These are phyloP conservation scores for Ascaphus truei DNA, from an alignment of 2,113 vertebrate species.

Conservation along the genomic window DNA sequence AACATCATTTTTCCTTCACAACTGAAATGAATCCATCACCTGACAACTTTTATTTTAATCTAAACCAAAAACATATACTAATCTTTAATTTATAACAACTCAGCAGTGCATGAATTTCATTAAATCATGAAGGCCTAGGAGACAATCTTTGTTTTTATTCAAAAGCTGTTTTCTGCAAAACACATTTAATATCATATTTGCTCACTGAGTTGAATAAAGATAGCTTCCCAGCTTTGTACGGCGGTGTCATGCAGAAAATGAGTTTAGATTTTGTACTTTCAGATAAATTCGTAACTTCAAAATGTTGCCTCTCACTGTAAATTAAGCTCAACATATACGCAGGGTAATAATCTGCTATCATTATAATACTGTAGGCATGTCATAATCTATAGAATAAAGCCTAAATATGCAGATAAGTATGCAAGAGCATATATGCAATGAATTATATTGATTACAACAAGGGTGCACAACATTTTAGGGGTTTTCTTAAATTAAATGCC, in stretches of 20 bases:
- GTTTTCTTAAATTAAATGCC: too few relatives aligned
- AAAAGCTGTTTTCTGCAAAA: constrained; percentile 21
- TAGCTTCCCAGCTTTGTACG: not conserved
- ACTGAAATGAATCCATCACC: constrained; percentile 31
- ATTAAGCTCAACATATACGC: constrained; percentile 8
- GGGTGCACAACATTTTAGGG: not conserved
- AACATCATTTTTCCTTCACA: constrained; percentile 19
- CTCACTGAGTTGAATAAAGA: constrained; percentile 29
- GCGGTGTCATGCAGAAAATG: not conserved
- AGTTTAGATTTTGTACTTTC: constrained; percentile 7
- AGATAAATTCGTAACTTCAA: constrained; percentile 15
- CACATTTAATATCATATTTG: constrained; percentile 3
- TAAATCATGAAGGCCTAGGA: constrained; percentile 24
- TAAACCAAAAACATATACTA: constrained; percentile 24
- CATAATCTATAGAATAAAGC: not conserved
- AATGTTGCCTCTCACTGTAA: constrained; percentile 10
- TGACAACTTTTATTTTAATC: constrained; percentile 36
- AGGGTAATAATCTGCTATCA: constrained; percentile 5
- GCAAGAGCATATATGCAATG: not conserved
- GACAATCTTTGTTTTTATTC: constrained; percentile 39
- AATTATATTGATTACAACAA: not conserved
- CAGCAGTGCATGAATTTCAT: constrained; percentile 30
- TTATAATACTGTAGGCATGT: not conserved
- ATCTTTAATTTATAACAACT: constrained; percentile 41
- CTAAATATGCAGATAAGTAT: not conserved